A percentile compares a stretch with the other conserved stretches of the same genome.
Conservation (phyloP, 2,113 vertebrate genomes). For the Falcunculus frontatus region DNA sequence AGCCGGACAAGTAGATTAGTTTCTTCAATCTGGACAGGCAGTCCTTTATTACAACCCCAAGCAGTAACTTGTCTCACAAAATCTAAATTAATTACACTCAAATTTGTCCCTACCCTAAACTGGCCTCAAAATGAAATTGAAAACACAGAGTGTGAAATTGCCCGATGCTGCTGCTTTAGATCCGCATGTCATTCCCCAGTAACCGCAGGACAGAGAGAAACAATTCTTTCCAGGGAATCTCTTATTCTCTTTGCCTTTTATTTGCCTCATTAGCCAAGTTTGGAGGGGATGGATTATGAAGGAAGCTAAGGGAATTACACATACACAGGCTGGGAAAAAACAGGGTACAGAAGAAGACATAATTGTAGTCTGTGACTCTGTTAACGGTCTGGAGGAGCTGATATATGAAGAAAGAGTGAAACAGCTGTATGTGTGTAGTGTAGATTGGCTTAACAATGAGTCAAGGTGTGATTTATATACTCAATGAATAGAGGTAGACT, state of each 20-base stretch:
- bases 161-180: neutral
- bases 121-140: slow-evolving; percentile 58
- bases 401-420: neutral
- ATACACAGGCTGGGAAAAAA: neutral
- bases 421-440: neutral
- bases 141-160: slow-evolving; percentile 51
- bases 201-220: neutral
- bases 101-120: slow-evolving; percentile 55
- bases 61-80: slow-evolving; percentile 50
- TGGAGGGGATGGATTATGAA: neutral
- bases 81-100: slow-evolving; percentile 66
- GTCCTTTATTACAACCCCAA: slow-evolving; percentile 54
- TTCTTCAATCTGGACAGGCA: slow-evolving; percentile 35
- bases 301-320: neutral
- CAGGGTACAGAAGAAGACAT: neutral
- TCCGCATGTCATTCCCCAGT: neutral
- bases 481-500: neutral
- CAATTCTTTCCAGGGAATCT: slow-evolving; percentile 34
- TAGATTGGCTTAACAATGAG: neutral
- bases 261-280: slow-evolving; percentile 35
- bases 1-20: slow-evolving; percentile 24
- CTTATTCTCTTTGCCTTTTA: slow-evolving; percentile 24
- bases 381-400: neutral
- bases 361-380: neutral
- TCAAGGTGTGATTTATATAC: neutral